Percentiles rank a stretch among this genome's conserved stretches.
phyloP scores from a whole-genome alignment of 2,797 vertebrate genomes.

The Dendrocincla fuliginosa region DNA sequence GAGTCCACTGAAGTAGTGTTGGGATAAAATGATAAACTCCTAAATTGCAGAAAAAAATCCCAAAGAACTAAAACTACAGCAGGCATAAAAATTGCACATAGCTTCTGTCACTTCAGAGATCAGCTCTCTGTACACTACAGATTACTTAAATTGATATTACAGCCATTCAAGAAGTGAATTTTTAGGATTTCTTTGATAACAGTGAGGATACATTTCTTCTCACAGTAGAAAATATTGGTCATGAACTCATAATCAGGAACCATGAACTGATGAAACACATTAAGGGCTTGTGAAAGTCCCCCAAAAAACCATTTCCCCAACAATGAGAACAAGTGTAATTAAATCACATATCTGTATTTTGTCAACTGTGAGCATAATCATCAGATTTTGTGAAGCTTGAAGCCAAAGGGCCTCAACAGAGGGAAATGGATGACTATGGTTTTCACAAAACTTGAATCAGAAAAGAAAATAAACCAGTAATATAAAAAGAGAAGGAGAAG shows the following conservation, averaged over 20 bases:
- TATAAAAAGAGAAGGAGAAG: not conserved
- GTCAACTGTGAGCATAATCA: not conserved
- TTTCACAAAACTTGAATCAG: not conserved
- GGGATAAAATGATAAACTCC: not conserved
- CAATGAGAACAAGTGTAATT: not conserved
- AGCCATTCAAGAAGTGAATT: not conserved
- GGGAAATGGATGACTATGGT: not conserved
- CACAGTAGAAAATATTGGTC: not conserved
- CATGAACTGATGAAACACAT: not conserved
- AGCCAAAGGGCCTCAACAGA: not conserved
- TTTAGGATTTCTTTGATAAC: not conserved
- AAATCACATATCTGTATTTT: not conserved
- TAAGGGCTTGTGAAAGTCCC: not conserved
- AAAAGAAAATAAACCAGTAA: not conserved
- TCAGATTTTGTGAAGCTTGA: not conserved
- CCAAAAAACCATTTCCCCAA: not conserved
- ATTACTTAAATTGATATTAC: not conserved
- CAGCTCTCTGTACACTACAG: not conserved
- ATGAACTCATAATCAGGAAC: not conserved
- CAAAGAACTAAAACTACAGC: not conserved
- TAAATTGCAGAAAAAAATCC: not conserved
- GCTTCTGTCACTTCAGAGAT: not conserved
- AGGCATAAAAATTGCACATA: not conserved
- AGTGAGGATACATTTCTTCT: not conserved
- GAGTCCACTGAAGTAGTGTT: not conserved